Conservation (phyloP, 2,113 vertebrate genomes). For the Aphyosemion australe region DNA sequence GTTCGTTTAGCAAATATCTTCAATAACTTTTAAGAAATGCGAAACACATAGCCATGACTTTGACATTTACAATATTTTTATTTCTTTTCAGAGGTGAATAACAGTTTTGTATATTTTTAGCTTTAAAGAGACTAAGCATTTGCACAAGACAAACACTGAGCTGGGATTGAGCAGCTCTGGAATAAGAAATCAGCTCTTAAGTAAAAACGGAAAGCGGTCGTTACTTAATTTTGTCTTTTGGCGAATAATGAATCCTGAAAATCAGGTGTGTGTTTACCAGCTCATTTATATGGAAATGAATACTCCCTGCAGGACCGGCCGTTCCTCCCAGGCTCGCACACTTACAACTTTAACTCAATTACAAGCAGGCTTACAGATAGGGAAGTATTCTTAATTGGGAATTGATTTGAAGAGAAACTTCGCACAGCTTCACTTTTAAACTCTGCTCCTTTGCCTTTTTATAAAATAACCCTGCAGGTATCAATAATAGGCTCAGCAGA, state of each 20-base stretch:
- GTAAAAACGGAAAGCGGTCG: constrained; percentile 45
- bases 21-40: background rate
- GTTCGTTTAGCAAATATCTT: background rate
- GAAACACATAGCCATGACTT: background rate
- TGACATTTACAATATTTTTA: constrained; percentile 30
- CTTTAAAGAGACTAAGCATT: constrained; percentile 15
- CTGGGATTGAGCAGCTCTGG: constrained; percentile 17
- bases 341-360: constrained; percentile 64
- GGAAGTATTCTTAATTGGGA: constrained; percentile 64
- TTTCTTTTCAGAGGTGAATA: constrained; percentile 36
- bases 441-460: constrained; percentile 46
- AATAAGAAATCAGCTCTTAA: constrained; percentile 14
- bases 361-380: constrained; percentile 39
- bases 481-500: constrained; percentile 46
- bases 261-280: constrained; percentile 50
- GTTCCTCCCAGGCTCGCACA: constrained; percentile 25
- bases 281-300: constrained; percentile 78
- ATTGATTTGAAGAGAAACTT: constrained; percentile 69
- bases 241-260: constrained; percentile 48
- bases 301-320: constrained; percentile 47
- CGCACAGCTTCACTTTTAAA: constrained; percentile 42
- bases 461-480: constrained; percentile 49
- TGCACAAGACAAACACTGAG: constrained; percentile 19
- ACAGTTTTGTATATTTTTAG: constrained; percentile 5
- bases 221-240: constrained; percentile 44